These are phyloP conservation scores for Eulemur rubriventer DNA, from an alignment of 2,797 vertebrate species.

Conservation along the genomic window DNA sequence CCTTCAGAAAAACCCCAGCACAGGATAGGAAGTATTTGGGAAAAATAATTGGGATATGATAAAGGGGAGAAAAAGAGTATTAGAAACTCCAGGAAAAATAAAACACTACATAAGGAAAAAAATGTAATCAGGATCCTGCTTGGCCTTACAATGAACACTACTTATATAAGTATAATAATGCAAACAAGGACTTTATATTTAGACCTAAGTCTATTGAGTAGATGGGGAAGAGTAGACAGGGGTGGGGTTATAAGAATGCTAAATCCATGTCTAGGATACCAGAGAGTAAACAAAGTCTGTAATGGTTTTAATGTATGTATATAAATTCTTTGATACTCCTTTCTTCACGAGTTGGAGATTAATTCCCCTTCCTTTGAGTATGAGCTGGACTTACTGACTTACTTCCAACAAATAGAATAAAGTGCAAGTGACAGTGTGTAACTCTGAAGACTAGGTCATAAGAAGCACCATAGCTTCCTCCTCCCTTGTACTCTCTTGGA, in stretches of 20 bases:
- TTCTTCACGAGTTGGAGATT: background rate
- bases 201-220: background rate
- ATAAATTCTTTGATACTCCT: background rate
- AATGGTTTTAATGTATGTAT: background rate
- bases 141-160: background rate
- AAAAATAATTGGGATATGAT: background rate
- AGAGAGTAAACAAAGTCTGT: background rate
- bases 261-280: background rate
- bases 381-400: background rate
- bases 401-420: background rate
- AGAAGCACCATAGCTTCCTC: background rate
- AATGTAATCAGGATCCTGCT: background rate
- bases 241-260: background rate
- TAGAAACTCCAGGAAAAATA: background rate
- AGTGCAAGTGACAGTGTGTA: background rate
- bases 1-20: background rate
- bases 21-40: background rate
- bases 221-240: background rate
- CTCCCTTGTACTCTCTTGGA: background rate
- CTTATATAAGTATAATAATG: background rate
- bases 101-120: background rate
- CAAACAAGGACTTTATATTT: background rate
- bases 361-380: background rate
- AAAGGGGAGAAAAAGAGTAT: background rate
- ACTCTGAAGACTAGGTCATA: background rate